Base-by-base conservation (phyloP, 35 echinoderm and acorn worm genomes). In the Lytechinus variegatus region DNA sequence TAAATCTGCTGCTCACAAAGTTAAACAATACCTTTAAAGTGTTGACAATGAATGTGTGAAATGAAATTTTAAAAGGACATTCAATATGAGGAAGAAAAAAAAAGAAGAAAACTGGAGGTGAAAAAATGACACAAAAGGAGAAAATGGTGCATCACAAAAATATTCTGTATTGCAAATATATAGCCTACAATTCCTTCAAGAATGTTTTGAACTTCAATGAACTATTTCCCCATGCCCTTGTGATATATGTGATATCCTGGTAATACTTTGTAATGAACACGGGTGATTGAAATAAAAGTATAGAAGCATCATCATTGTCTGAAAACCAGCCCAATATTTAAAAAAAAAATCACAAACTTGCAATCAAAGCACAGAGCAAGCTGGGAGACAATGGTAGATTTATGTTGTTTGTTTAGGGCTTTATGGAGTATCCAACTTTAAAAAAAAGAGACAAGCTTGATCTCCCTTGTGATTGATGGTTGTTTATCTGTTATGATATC, bases 401-500 rank as follows among this genome's bases (percentile, higher is more conserved):
- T 79, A 79, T 79, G 66, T 79, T 79, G 66, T 79, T 79, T 79
- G 66, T 79, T 79, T 79, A 24, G 66, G 19, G 66, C 66, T 79
- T 79, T 79, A 79, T 79, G 66, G 66, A 79, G 19, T 79, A 79
- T 79, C 66, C 0, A 16, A 24, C 21, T n/a, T n/a, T n/a, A n/a
- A n/a, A 24, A n/a, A 27, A 19, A 4, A 0, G 33, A 79, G 66
- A 79, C 66, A 79, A 24, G 66, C 16, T 79, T n/a, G 66, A 79
- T 79, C 66, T 79, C 66, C 66, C 6, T 4, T 6, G n/a, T n/a
- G 66, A 79, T 79, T 79, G 66, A 79, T 79, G 66, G 66, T 8
- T 79, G 66, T 79, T 79, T 79, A 79, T 79, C 66, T 79, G 66
- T 79, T 79, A 24, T 79, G 66, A 79, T 79, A 79, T 79, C n/a